Base-by-base conservation (phyloP, 1,140 invertebrate species). In the Scylla paramamosain region DNA sequence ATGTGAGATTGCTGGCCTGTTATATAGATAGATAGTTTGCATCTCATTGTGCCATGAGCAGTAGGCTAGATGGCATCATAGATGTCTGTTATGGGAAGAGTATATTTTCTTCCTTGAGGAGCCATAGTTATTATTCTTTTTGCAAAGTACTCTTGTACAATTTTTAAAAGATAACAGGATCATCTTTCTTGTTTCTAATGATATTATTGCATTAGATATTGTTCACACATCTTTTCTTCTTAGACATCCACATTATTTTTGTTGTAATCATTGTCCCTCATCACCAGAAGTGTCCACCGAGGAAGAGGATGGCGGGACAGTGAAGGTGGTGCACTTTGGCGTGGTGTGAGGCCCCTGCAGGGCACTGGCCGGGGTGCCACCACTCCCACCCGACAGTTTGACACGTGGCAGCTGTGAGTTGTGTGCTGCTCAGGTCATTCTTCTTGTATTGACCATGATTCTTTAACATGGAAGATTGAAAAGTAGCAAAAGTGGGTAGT, bases 251-350 rank as follows among this genome's bases (percentile, higher is more conserved):
- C 67, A n/a, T 77, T 77, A 7, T 20, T n/a, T 77, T n/a, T n/a
- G 39, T 39, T 39, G 39, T 39, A 39, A 39, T 39, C 39, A 6
- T 77, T n/a, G 20, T 8, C 67, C 86, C 93, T 92, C 14, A 32
- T 84, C 92, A 32, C 14, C 94, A 96, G 95, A 96, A 77, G 94
- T 93, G 52, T 96, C 95, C 82, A 95, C 95, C 84, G 96, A 96
- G 32, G 96, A 96, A 93, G 96, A 96, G 93, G 96, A 95, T 87
- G 91, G 92, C 52, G 95, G 96, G 46, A 95, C 93, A 52, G 95
- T 96, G 82, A 96, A 96, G 32, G 96, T 96, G 77, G 96, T 96
- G n/a, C 96, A 96, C 93, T 96, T 96, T 92, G 96, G 96, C 88
- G 95, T 96, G 86, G 96, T 96, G 77, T 96, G 91, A 96, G 86